phyloP scores from a whole-genome alignment of 2,113 vertebrate species.

The Petromus typicus region DNA sequence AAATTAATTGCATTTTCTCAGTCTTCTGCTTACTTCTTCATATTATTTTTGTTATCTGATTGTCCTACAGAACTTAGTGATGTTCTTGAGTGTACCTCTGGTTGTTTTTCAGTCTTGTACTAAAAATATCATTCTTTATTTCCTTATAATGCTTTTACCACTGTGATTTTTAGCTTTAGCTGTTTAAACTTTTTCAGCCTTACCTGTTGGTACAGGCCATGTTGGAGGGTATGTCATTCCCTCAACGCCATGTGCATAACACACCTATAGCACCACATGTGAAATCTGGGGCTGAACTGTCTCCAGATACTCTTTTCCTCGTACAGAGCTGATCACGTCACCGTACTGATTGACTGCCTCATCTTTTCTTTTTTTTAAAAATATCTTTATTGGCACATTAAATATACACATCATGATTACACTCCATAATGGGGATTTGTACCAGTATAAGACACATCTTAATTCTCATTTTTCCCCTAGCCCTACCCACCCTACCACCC shows the following conservation, averaged over 20 bases:
- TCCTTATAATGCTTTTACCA: neutral
- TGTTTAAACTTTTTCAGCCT: neutral
- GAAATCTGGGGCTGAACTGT: too few species aligned
- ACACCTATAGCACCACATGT: rapidly evolving
- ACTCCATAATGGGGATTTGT: too few species aligned
- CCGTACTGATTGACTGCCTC: rapidly evolving
- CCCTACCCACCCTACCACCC: too few species aligned
- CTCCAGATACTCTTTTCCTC: neutral
- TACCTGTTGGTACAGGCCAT: neutral
- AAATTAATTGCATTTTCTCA: neutral
- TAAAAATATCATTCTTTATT: neutral
- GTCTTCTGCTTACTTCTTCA: neutral
- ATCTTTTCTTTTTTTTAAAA: neutral
- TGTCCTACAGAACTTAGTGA: neutral
- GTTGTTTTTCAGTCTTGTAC: neutral
- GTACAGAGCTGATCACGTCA: neutral
- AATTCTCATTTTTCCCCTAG: too few species aligned
- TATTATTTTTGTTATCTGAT: neutral
- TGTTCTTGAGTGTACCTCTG: neutral
- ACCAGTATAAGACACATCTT: too few species aligned
- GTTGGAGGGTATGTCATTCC: neutral
- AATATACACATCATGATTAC: too few species aligned
- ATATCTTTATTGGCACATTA: too few species aligned
- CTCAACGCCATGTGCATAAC: rapidly evolving
- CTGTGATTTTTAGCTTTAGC: neutral